Evolutionary conservation across 2,113 vertebrate species (phyloP), one percentile per base, ranked within the genome.

Genomic region (Pseudorectes ferrugineus): DNA sequence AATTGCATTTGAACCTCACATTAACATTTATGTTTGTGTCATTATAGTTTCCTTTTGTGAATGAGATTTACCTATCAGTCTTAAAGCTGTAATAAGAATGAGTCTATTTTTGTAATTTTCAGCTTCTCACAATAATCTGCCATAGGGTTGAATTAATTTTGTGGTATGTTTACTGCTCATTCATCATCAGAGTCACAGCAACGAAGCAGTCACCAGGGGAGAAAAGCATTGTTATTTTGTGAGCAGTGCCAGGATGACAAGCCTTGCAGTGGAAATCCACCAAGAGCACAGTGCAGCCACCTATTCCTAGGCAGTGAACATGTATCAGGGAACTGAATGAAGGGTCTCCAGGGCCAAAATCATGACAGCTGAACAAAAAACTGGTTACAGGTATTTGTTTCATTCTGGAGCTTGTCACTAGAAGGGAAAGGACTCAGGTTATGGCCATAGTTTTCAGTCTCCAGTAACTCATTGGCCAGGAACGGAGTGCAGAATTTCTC

Each of bases 21-120:
- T 97, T 97, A 96, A 96, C 95, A 91, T 98, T 97, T 97, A 95
- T 97, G 94, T 96, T 97, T n/a, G 14, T 94, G 84, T 91, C 94
- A 92, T 96, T 97, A 97, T 46, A 83, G 84, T 94, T 97, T 96
- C 90, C 86, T 95, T 94, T 97, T 97, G 94, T 85, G 84, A 96
- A 86, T 93, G 92, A 97, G 94, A 92, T 75, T 97, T 95, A 89
- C 87, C 88, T 97, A 91, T 97, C 63, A 92, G 93, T 96, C 81
- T 95, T 62, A 92, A 92, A 88, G 55, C 78, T 96, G 84, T 96
- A 97, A 94, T 94, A 95, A 93, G 75, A 95, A 96, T 48, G 57
- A 88, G 72, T 71, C 74, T 95, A 73, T 97, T 96, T 96, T 94
- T 71, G 85, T 90, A 96, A 92, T 85, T 92, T 97, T 73, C 82